A percentile compares a stretch with the other conserved stretches of the same genome.
Evolutionary conservation across 2,113 vertebrate species (phyloP).

Genomic region (Barbus barbus): DNA sequence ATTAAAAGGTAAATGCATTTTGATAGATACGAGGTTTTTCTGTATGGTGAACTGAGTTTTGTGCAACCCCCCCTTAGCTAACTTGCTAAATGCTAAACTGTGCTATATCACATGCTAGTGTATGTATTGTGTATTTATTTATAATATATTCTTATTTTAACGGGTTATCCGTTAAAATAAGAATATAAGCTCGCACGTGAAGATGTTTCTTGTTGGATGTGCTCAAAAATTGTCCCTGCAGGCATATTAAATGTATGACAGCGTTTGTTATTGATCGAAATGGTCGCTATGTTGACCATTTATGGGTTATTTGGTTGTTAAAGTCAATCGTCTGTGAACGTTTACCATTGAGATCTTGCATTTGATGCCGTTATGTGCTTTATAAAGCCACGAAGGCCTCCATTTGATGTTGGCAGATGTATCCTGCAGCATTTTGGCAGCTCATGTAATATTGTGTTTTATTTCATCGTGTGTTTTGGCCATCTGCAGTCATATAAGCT

Average conservation of each 20-base stretch:
- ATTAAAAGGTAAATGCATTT: constrained; percentile 17
- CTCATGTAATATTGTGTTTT: background rate
- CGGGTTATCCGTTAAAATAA: too few species aligned
- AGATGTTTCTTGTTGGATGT: background rate
- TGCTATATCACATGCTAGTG: background rate
- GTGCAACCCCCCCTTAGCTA: background rate
- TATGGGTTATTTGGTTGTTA: background rate
- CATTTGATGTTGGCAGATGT: background rate
- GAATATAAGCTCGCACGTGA: too few species aligned
- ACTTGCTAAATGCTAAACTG: constrained; percentile 29
- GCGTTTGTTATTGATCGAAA: background rate
- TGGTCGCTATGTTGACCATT: background rate
- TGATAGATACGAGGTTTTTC: background rate
- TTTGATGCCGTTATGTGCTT: background rate
- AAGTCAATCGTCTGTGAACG: background rate
- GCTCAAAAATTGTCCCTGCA: background rate
- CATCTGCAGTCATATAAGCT: background rate
- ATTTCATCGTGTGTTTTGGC: background rate
- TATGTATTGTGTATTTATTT: background rate
- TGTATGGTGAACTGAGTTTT: background rate
- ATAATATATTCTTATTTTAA: background rate
- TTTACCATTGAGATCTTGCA: background rate
- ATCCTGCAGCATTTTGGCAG: background rate
- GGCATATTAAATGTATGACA: background rate
- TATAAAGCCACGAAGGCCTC: background rate